Percentiles rank a stretch among this genome's conserved stretches.
Conservation (phyloP, 2,888 invertebrate genomes). For the Thereva unica region DNA sequence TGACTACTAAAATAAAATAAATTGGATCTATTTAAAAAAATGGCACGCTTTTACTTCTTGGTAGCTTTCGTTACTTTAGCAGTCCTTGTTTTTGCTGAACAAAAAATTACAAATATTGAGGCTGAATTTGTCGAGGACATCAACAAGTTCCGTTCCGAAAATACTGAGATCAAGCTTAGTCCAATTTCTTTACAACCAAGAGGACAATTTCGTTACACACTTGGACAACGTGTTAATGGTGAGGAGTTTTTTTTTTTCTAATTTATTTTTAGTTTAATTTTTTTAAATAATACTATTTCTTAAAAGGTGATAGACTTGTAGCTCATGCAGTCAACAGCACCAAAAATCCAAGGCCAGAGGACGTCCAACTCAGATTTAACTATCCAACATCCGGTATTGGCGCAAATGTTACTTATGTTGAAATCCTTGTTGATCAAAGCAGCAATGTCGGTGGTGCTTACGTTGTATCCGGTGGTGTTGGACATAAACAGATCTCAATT, state of each 20-base stretch:
- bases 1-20: too few relatives aligned
- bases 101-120: background rate
- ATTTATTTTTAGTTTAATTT: background rate
- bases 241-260: background rate
- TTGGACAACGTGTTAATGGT: slow-evolving; percentile 20
- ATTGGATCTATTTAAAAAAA: too few relatives aligned
- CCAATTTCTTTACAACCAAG: slow-evolving; percentile 12
- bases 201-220: slow-evolving; percentile 20
- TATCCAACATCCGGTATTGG: slow-evolving; percentile 49
- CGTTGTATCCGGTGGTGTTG: slow-evolving; percentile 54
- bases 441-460: slow-evolving; percentile 52
- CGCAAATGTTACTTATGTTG: slow-evolving; percentile 50
- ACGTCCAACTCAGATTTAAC: too few relatives aligned
- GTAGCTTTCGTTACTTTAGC: too few relatives aligned
- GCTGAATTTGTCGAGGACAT: slow-evolving; percentile 34
- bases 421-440: slow-evolving; percentile 51
- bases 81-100: too few relatives aligned
- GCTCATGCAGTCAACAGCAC: too few relatives aligned
- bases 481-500: slow-evolving; percentile 52
- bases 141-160: slow-evolving; percentile 12
- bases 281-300: background rate
- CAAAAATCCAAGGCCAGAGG: too few relatives aligned
- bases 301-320: background rate
- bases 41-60: too few relatives aligned
- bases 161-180: slow-evolving; percentile 24